These are phyloP conservation scores for Yponomeuta sedellus DNA, from an alignment of 2,888 invertebrate genomes.

Conservation along the genomic window DNA sequence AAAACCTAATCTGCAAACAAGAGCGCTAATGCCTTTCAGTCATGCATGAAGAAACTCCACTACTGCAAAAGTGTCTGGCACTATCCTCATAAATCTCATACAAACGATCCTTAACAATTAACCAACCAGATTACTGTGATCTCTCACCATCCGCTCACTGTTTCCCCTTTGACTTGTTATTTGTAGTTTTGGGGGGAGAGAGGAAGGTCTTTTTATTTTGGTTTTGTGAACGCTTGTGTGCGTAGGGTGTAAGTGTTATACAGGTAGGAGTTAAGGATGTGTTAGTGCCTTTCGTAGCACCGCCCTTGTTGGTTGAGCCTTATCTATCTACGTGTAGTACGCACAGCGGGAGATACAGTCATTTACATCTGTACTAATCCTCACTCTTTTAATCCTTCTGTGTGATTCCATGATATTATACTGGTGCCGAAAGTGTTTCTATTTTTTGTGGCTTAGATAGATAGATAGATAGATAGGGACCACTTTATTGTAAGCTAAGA, in stretches of 20 bases:
- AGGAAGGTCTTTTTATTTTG: slow-evolving; percentile 33
- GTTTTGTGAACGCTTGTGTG: slow-evolving; percentile 35
- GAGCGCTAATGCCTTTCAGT: neutral
- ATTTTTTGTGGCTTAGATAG: too few species aligned
- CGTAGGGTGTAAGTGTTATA: slow-evolving; percentile 36
- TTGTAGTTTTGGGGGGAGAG: slow-evolving; percentile 21
- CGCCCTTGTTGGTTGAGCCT: neutral
- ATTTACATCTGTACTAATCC: neutral
- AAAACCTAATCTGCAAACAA: slow-evolving; percentile 1
- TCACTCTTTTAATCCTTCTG: too few species aligned
- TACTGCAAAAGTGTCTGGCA: slow-evolving; percentile 3
- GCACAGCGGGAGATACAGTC: neutral
- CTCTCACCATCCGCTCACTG: slow-evolving; percentile 5
- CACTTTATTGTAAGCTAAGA: too few species aligned
- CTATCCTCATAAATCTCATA: slow-evolving; percentile 10
- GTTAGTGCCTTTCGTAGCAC: slow-evolving; percentile 36
- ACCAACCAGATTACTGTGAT: slow-evolving; percentile 9
- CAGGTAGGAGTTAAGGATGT: slow-evolving; percentile 38
- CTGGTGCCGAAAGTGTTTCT: too few species aligned
- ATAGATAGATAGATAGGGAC: too few species aligned
- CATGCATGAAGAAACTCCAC: neutral
- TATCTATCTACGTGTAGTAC: neutral
- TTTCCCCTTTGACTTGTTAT: slow-evolving; percentile 24
- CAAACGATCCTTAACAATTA: slow-evolving; percentile 14
- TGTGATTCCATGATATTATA: too few species aligned